Evolutionary conservation across 2,888 invertebrate genomes (phyloP).

Genomic region (Orchesella flavescens): DNA sequence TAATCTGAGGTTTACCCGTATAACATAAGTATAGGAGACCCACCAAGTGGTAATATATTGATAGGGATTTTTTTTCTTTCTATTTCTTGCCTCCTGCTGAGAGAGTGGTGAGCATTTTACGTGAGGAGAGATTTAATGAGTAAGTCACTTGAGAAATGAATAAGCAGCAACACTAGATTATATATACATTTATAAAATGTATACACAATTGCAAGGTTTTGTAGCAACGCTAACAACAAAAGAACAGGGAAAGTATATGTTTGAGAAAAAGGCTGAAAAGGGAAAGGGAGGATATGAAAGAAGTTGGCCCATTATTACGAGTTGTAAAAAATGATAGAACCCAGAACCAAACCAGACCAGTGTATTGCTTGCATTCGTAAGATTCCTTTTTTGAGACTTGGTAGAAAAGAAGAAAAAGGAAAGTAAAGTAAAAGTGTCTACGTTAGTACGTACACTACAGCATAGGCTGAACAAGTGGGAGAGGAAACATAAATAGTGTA

Average conservation of each 20-base stretch:
- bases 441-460: not conserved
- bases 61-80: constrained; percentile 3
- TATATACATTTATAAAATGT: no score
- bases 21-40: not conserved
- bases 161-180: not conserved
- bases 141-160: constrained; percentile 56
- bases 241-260: no score
- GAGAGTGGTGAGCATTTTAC: constrained; percentile 32
- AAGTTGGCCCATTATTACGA: constrained; percentile 19
- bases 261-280: no score
- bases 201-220: no score
- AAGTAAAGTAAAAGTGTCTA: not conserved
- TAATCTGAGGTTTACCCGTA: not conserved
- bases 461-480: not conserved
- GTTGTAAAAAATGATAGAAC: constrained; percentile 14
- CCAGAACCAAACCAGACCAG: not conserved
- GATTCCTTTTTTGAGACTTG: not conserved
- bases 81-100: not conserved
- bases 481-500: not conserved
- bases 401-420: constrained; percentile 19
- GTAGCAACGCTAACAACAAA: no score
- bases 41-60: not conserved
- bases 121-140: constrained; percentile 60
- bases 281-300: constrained; percentile 3
- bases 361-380: not conserved